These are phyloP conservation scores for Pygoscelis adeliae DNA, from an alignment of 2,113 vertebrate genomes.

Conservation along the genomic window DNA sequence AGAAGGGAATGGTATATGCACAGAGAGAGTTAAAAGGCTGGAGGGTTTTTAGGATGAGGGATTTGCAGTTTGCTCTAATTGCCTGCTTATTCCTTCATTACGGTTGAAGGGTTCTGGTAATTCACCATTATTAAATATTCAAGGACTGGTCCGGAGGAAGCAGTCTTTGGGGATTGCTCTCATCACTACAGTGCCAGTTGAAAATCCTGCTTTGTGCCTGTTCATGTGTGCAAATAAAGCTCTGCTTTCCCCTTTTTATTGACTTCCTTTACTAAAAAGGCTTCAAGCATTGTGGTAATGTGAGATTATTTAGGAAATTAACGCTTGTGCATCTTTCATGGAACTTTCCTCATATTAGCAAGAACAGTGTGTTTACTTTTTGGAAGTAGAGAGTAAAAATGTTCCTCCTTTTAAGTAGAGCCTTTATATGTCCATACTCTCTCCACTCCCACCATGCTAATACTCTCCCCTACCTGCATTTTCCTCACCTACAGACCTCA, in stretches of 20 bases:
- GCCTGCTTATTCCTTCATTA: constrained; percentile 79
- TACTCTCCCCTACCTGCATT: background rate
- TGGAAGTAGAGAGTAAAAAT: background rate
- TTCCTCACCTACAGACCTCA: background rate
- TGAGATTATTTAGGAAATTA: constrained; percentile 80
- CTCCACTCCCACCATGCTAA: background rate
- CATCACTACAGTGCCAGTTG: background rate
- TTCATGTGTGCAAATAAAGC: constrained; percentile 59
- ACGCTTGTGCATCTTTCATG: constrained; percentile 67
- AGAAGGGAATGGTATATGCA: background rate
- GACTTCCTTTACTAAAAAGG: constrained; percentile 23
- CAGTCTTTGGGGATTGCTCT: constrained; percentile 32
- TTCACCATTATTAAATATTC: constrained; percentile 82
- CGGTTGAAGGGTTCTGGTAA: constrained; percentile 78
- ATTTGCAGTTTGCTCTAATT: constrained; percentile 81
- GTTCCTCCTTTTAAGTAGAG: background rate
- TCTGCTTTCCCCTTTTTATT: constrained; percentile 7
- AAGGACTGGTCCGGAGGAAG: constrained; percentile 69
- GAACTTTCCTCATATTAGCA: background rate
- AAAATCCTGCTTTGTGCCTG: constrained; percentile 27
- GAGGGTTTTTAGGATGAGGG: constrained; percentile 69
- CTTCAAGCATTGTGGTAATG: constrained; percentile 30
- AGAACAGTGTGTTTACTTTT: background rate
- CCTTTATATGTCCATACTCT: background rate
- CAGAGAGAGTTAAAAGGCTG: constrained; percentile 11